A percentile compares a stretch with the other conserved stretches of the same genome.
Conservation (phyloP, 2,113 vertebrate species). For the Merops nubicus region DNA sequence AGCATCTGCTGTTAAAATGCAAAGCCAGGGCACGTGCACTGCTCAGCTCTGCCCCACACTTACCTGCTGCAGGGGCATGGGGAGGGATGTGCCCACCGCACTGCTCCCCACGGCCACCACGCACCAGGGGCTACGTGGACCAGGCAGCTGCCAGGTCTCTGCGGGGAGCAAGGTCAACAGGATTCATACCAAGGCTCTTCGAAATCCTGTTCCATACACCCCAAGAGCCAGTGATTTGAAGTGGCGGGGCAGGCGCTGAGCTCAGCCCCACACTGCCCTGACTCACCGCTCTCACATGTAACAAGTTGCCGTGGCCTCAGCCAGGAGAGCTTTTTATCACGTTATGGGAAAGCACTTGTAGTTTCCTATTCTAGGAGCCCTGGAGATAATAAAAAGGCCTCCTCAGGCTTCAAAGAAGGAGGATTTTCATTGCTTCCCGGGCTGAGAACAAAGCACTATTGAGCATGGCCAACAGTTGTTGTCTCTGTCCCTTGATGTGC, state of each 20-base stretch:
- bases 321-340: slow-evolving; percentile 6
- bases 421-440: slow-evolving; percentile 54
- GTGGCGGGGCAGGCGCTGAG: not conserved
- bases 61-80: rapidly evolving
- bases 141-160: not conserved
- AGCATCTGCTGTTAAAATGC: not conserved
- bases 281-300: not conserved
- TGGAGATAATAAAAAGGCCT: slow-evolving; percentile 26
- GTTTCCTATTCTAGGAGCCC: slow-evolving; percentile 30
- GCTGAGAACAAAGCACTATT: slow-evolving; percentile 54
- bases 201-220: not conserved
- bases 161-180: not conserved
- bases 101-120: not conserved
- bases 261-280: not conserved
- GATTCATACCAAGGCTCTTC: not conserved
- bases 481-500: slow-evolving; percentile 54
- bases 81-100: rapidly evolving
- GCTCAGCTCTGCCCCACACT: not conserved
- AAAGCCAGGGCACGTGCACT: not conserved
- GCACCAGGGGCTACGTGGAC: rapidly evolving
- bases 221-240: not conserved
- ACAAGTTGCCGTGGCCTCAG: not conserved
- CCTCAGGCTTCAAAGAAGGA: slow-evolving; percentile 52
- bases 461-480: slow-evolving; percentile 35
- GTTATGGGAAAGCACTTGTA: slow-evolving; percentile 28